phyloP scores from a whole-genome alignment of 1,140 invertebrate genomes.

The Drosophila pruinosa region DNA sequence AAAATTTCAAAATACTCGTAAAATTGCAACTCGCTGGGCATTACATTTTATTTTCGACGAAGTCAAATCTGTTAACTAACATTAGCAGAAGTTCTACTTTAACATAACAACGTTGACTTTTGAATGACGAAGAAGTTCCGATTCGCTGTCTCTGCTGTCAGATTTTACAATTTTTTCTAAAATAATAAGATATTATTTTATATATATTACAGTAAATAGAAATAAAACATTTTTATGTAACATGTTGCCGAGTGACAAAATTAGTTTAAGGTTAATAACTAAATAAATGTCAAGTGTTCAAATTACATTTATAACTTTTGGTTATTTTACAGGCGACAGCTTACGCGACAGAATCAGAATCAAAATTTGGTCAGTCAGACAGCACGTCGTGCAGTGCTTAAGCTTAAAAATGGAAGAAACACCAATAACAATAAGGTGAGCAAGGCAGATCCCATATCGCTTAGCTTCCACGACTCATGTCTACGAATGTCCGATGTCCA shows the following conservation, averaged over 20 bases:
- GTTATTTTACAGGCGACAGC: conserved; percentile 69
- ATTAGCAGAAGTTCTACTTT: neutral
- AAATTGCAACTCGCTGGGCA: neutral
- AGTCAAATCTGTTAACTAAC: conserved; percentile 15
- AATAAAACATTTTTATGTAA: conserved; percentile 5
- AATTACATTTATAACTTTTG: conserved; percentile 36
- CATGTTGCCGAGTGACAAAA: conserved; percentile 52
- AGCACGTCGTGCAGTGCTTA: conserved; percentile 23
- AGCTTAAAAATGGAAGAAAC: conserved; percentile 15
- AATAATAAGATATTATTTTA: neutral
- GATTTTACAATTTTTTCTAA: neutral
- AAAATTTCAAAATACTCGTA: neutral
- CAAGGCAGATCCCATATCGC: conserved; percentile 84
- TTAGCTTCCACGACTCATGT: conserved; percentile 92
- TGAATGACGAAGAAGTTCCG: neutral
- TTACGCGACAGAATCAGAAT: conserved; percentile 72
- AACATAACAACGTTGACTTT: conserved; percentile 8
- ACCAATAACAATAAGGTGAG: conserved; percentile 53
- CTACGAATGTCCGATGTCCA: conserved; percentile 91
- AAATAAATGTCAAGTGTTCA: conserved; percentile 56
- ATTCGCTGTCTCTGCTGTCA: neutral
- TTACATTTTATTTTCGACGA: no score
- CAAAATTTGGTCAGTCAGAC: conserved; percentile 35
- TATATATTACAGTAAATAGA: neutral
- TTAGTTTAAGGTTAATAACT: conserved; percentile 39